phyloP scores from a whole-genome alignment of 2,888 invertebrate genomes.

The Eilema griseolum region DNA sequence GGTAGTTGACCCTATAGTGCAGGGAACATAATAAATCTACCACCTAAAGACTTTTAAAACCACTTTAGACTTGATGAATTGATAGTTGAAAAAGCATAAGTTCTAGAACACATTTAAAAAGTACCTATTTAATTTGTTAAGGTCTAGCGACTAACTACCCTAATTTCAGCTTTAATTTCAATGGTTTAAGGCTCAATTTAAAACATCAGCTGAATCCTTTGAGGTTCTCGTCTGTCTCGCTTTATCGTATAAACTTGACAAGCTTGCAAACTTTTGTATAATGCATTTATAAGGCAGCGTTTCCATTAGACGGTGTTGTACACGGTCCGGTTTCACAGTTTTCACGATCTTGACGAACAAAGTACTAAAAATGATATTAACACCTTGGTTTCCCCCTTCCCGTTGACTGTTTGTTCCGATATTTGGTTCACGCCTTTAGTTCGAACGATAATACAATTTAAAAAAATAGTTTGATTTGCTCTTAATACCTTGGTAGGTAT shows the following conservation, averaged over 20 bases:
- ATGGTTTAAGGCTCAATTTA: background rate
- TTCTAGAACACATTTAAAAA: background rate
- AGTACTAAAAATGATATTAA: too few species aligned
- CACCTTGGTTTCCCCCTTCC: too few species aligned
- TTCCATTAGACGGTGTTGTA: background rate
- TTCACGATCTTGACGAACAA: too few species aligned
- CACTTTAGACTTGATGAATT: too few species aligned
- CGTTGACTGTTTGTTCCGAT: too few species aligned
- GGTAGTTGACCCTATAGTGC: background rate
- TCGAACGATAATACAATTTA: too few species aligned
- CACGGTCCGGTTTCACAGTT: background rate
- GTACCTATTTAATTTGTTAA: constrained; percentile 1
- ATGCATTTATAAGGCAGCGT: constrained; percentile 29
- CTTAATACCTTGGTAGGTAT: too few species aligned
- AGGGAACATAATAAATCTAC: background rate
- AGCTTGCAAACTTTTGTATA: constrained; percentile 32
- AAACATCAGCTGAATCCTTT: background rate
- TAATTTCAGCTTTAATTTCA: background rate
- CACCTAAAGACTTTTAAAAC: background rate
- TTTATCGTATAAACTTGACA: constrained; percentile 11
- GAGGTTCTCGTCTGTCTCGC: background rate
- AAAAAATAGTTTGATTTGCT: too few species aligned
- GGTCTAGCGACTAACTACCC: background rate
- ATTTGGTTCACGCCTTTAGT: too few species aligned
- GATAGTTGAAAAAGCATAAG: background rate